A percentile compares a stretch with the other conserved stretches of the same genome.
Conservation (phyloP, 2,888 invertebrate genomes). For the Dastarcus helophoroides region DNA sequence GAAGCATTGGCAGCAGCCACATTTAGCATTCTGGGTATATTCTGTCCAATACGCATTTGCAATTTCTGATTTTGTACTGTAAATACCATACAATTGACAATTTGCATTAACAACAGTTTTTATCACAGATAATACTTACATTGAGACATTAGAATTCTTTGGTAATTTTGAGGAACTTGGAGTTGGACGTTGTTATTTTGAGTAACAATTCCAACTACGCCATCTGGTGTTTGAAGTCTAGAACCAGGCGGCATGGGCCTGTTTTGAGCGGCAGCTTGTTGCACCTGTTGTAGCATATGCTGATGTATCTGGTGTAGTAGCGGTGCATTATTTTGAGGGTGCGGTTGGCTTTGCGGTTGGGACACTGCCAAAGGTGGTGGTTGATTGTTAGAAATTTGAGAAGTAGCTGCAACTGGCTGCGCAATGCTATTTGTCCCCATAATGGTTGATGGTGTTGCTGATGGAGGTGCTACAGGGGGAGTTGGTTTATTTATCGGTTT, state of each 20-base stretch:
- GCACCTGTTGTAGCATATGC: slow-evolving; percentile 48
- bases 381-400: slow-evolving; percentile 5
- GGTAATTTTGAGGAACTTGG: slow-evolving; percentile 40
- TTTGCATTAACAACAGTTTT: no score
- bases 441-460: slow-evolving; percentile 14
- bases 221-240: slow-evolving; percentile 46
- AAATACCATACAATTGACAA: no score
- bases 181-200: slow-evolving; percentile 50
- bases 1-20: slow-evolving; percentile 8
- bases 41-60: slow-evolving; percentile 31
- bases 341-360: slow-evolving; percentile 15
- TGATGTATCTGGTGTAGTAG: slow-evolving; percentile 40
- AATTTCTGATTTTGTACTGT: slow-evolving; percentile 36
- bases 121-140: slow-evolving; percentile 25
- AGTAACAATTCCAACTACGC: slow-evolving; percentile 54
- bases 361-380: slow-evolving; percentile 26
- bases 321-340: slow-evolving; percentile 21
- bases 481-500: slow-evolving; percentile 2
- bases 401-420: slow-evolving; percentile 13
- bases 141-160: slow-evolving; percentile 26
- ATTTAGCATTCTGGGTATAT: slow-evolving; percentile 22
- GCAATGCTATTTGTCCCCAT: slow-evolving; percentile 9
- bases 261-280: slow-evolving; percentile 51
- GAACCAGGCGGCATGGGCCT: slow-evolving; percentile 46
- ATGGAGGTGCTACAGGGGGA: slow-evolving; percentile 10